Percentiles rank a stretch among this genome's conserved stretches.
phyloP scores from a whole-genome alignment of 2,888 invertebrate genomes.

The Teinopalpus imperialis region DNA sequence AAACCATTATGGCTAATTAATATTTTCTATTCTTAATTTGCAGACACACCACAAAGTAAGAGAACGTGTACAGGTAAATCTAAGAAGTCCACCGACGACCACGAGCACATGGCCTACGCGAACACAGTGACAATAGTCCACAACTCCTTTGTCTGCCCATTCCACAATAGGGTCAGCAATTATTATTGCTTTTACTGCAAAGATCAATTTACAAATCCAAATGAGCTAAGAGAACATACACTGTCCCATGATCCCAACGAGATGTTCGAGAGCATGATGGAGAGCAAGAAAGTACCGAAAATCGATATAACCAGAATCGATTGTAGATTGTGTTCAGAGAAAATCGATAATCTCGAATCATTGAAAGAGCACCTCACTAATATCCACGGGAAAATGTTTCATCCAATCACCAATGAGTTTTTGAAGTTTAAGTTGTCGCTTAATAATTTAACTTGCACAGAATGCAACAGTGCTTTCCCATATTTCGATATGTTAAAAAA shows the following conservation, averaged over 20 bases:
- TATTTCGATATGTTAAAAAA: slow-evolving; percentile 65
- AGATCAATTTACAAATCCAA: slow-evolving; percentile 66
- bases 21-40: too few relatives aligned
- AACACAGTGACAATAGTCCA: slow-evolving; percentile 60
- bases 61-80: slow-evolving; percentile 31
- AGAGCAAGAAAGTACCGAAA: slow-evolving; percentile 66
- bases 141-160: slow-evolving; percentile 65
- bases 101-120: slow-evolving; percentile 52
- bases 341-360: slow-evolving; percentile 53
- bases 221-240: slow-evolving; percentile 62
- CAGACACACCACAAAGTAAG: slow-evolving; percentile 23
- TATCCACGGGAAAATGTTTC: slow-evolving; percentile 44
- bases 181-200: slow-evolving; percentile 72
- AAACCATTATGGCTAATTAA: too few relatives aligned
- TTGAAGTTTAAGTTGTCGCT: slow-evolving; percentile 58
- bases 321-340: slow-evolving; percentile 59
- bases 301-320: slow-evolving; percentile 69
- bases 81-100: slow-evolving; percentile 43
- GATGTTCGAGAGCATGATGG: slow-evolving; percentile 53
- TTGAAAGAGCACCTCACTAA: slow-evolving; percentile 54
- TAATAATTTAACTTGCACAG: slow-evolving; percentile 58
- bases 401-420: slow-evolving; percentile 59
- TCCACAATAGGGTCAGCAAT: slow-evolving; percentile 61
- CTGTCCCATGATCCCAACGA: slow-evolving; percentile 55
- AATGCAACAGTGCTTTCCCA: slow-evolving; percentile 57